A percentile compares a stretch with the other conserved stretches of the same genome.
Conservation (phyloP, 1,140 invertebrate genomes). For the Ericerus pela region DNA sequence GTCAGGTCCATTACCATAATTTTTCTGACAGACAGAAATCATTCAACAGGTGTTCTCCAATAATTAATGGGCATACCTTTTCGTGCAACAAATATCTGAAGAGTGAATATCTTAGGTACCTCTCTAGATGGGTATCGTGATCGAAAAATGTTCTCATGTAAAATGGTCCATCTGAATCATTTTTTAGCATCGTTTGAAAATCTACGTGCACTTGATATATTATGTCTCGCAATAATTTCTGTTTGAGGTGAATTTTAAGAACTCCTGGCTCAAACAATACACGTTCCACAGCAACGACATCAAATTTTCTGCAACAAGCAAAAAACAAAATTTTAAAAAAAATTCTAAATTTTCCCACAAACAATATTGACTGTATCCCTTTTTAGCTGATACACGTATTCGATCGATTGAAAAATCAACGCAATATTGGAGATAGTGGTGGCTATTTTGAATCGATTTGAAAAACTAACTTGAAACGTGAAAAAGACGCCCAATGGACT, state of each 20-base stretch:
- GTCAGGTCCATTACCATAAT: slow-evolving; percentile 61
- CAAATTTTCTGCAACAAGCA: not conserved
- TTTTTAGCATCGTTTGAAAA: slow-evolving; percentile 21
- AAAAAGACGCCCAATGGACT: too few relatives aligned
- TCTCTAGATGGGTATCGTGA: slow-evolving; percentile 1
- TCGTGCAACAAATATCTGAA: too few relatives aligned
- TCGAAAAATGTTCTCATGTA: slow-evolving; percentile 21
- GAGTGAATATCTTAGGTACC: not conserved
- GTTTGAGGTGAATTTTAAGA: slow-evolving; percentile 19
- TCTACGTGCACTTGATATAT: slow-evolving; percentile 25
- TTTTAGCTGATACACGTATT: too few relatives aligned
- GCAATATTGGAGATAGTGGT: too few relatives aligned
- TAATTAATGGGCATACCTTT: not conserved
- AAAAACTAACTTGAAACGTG: too few relatives aligned
- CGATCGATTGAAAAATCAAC: too few relatives aligned
- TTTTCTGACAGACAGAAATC: slow-evolving; percentile 31
- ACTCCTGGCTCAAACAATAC: not conserved
- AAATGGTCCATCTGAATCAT: slow-evolving; percentile 17
- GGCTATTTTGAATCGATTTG: not conserved
- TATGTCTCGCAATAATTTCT: slow-evolving; percentile 21
- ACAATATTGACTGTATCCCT: too few relatives aligned
- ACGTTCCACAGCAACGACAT: not conserved
- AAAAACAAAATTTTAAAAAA: too few relatives aligned
- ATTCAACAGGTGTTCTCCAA: not conserved
- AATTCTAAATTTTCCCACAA: too few relatives aligned